These are phyloP conservation scores for Cryptus armator DNA, from an alignment of 2,888 invertebrate genomes.

Conservation along the genomic window DNA sequence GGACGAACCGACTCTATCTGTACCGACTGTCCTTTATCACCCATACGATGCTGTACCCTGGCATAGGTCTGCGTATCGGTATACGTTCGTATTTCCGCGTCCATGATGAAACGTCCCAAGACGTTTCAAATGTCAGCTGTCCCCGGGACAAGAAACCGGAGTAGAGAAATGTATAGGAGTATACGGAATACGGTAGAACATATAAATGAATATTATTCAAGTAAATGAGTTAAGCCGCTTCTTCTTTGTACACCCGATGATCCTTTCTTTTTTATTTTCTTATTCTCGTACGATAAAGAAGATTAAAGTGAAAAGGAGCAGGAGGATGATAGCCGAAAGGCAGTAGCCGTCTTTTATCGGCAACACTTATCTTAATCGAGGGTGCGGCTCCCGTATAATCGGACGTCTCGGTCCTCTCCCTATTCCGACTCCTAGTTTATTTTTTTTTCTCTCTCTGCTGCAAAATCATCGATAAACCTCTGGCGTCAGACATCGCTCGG, in stretches of 20 bases:
- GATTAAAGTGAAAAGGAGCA: not conserved
- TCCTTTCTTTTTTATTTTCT: not conserved
- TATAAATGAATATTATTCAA: not conserved
- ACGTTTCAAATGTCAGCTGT: conserved; percentile 53
- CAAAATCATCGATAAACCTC: conserved; percentile 77
- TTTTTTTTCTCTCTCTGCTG: conserved; percentile 75
- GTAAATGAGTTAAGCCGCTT: not conserved
- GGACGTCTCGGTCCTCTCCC: conserved; percentile 65
- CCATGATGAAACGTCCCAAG: conserved; percentile 52
- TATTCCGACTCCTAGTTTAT: not conserved
- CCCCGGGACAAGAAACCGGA: not conserved
- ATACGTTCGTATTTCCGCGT: conserved; percentile 14
- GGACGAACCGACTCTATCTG: conserved; percentile 48
- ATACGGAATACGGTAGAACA: not conserved
- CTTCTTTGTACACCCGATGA: not conserved
- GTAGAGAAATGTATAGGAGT: conserved; percentile 7
- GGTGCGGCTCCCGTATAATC: conserved; percentile 76
- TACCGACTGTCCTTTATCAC: conserved; percentile 51
- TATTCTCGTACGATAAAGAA: not conserved
- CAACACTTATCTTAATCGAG: conserved; percentile 73
- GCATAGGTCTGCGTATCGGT: not conserved
- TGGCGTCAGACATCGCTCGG: conserved; percentile 72
- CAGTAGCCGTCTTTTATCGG: conserved; percentile 71
- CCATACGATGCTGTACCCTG: conserved; percentile 19
- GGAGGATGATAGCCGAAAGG: conserved; percentile 1